A percentile compares a stretch with the other conserved stretches of the same genome.
Conservation (phyloP, 2,113 vertebrate genomes). For the Zeus faber region DNA sequence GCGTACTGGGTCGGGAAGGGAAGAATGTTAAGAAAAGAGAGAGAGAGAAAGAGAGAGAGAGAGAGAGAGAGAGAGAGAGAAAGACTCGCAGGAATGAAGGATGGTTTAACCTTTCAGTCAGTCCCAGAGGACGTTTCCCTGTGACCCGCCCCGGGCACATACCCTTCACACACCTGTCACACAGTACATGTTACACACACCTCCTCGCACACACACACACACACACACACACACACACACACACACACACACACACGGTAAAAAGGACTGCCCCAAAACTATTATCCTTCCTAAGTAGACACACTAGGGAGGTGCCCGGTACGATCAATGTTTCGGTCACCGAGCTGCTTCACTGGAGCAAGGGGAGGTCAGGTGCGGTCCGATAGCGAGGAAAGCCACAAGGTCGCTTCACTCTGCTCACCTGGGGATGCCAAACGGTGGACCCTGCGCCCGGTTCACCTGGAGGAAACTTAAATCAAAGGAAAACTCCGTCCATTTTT, state of each 20-base stretch:
- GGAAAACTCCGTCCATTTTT: too few species aligned
- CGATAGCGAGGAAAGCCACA: too few species aligned
- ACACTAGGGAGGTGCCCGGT: slow-evolving; percentile 52
- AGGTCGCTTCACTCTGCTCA: too few species aligned
- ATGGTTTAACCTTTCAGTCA: slow-evolving; percentile 66
- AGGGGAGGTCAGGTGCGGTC: slow-evolving; percentile 23
- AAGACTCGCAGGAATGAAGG: slow-evolving; percentile 42
- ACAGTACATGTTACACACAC: slow-evolving; percentile 18
- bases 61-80: slow-evolving; percentile 11
- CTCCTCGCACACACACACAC: slow-evolving; percentile 4
- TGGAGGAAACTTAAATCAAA: too few species aligned
- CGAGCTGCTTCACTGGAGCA: slow-evolving; percentile 40
- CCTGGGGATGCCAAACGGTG: too few species aligned
- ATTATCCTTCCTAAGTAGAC: slow-evolving; percentile 49
- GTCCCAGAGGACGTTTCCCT: slow-evolving; percentile 61
- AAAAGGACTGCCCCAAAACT: slow-evolving; percentile 77
- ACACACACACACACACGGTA: slow-evolving; percentile 23
- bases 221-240: slow-evolving; percentile 7
- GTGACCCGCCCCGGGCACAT: slow-evolving; percentile 67
- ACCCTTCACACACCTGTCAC: slow-evolving; percentile 65
- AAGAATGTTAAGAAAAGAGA: slow-evolving; percentile 24
- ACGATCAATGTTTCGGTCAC: slow-evolving; percentile 47
- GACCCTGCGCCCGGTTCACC: too few species aligned
- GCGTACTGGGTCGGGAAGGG: slow-evolving; percentile 27
- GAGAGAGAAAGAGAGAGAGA: slow-evolving; percentile 21